These are phyloP conservation scores for Clostera curtula DNA, from an alignment of 2,888 invertebrate genomes.

Conservation along the genomic window DNA sequence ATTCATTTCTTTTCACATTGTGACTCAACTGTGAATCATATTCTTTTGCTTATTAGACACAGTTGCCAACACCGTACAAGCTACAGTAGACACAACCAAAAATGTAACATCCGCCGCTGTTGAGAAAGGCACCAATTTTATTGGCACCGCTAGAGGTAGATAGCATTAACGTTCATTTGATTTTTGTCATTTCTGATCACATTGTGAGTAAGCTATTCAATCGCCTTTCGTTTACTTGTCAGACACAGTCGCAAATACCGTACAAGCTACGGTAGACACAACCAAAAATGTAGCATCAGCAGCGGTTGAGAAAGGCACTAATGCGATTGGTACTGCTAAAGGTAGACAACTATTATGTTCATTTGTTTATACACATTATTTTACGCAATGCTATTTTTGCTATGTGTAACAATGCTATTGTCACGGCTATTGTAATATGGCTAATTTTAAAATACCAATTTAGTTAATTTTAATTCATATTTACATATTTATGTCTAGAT, in stretches of 20 bases:
- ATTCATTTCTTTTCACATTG: conserved; percentile 1
- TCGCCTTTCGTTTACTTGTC: conserved; percentile 2
- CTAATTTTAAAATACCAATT: no score
- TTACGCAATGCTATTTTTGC: conserved; percentile 1
- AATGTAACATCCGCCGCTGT: conserved; percentile 24
- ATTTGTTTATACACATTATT: conserved; percentile 1
- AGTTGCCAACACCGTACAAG: conserved; percentile 19
- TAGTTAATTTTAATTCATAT: no score
- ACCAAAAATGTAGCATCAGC: conserved; percentile 34
- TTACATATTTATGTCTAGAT: conserved; percentile 19
- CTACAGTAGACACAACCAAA: conserved; percentile 29
- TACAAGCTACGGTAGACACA: conserved; percentile 27
- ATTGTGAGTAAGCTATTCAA: conserved; percentile 4
- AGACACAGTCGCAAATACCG: conserved; percentile 22
- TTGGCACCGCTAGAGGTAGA: conserved; percentile 24
- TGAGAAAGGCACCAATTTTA: conserved; percentile 21
- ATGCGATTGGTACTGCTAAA: conserved; percentile 28
- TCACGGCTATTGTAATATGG: no score
- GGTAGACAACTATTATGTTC: conserved; percentile 14
- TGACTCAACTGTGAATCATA: no score
- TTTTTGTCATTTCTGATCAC: conserved; percentile 7
- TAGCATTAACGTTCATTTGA: conserved; percentile 1
- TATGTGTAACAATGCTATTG: no score
- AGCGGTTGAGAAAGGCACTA: conserved; percentile 27
- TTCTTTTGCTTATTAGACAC: conserved; percentile 12